Conservation (phyloP, 1,140 invertebrate species). For the Paraescarpia echinospica region DNA sequence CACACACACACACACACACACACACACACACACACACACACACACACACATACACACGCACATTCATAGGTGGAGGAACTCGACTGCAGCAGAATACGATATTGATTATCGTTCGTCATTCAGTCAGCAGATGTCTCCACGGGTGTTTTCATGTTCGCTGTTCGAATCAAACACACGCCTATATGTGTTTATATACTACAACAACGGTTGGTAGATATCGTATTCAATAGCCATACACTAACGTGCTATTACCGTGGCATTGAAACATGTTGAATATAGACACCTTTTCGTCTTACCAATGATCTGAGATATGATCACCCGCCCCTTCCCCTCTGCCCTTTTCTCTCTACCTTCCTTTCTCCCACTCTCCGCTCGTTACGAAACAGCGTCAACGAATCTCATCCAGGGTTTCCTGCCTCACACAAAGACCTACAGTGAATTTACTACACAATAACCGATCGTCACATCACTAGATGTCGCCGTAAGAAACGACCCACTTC, state of each 20-base stretch:
- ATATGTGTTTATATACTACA: not conserved
- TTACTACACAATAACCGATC: not conserved
- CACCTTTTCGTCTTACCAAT: not conserved
- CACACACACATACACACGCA: constrained; percentile 21
- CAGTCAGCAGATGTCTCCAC: not conserved
- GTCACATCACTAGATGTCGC: not conserved
- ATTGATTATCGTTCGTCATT: not conserved
- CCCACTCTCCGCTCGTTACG: not conserved
- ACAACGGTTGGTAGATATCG: not conserved
- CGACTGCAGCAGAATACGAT: not conserved
- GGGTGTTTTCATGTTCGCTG: not conserved
- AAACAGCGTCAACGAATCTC: not conserved
- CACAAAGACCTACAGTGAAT: not conserved
- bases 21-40: constrained; percentile 16
- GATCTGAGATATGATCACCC: not conserved
- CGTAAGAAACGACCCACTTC: not conserved
- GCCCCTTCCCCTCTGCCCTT: not conserved
- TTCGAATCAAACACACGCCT: not conserved
- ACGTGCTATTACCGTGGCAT: not conserved
- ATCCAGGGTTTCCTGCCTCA: not conserved
- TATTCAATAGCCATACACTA: not conserved
- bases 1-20: constrained; percentile 13
- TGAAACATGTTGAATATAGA: too few relatives aligned
- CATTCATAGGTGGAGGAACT: not conserved
- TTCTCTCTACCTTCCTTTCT: not conserved